Base-by-base conservation (phyloP, 2,797 vertebrate species). In the Choloepus didactylus region DNA sequence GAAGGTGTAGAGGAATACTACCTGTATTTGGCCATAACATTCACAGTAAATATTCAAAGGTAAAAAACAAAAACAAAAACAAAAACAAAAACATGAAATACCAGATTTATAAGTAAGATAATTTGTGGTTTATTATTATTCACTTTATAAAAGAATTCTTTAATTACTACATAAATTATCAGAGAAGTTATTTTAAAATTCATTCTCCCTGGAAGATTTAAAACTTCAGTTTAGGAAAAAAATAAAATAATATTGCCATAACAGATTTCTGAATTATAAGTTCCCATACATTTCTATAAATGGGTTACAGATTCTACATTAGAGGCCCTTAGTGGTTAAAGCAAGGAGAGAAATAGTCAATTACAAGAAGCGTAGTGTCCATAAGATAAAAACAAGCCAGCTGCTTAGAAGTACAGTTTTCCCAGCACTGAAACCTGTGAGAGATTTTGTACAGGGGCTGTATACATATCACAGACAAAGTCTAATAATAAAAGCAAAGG, bases 101-200 rank as follows among this genome's bases (percentile, higher is more conserved):
- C 46, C 25, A 79, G 25, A 72, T 59, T 75, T 41, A 35, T 29
- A 70, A 64, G 35, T 44, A n/a, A 87, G 29, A 38, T 62, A 19
- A 84, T 27, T 29, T 62, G 49, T 41, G 62, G 5, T 6, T 76
- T 64, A 21, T 44, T 73, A 62, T n/a, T 60, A 73, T 7, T 69
- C 62, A 35, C 49, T 76, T 56, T 67, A 72, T 76, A 31, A 93
- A 86, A 91, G 56, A 25, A 59, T 41, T 4, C 15, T 79, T 91
- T 73, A 29, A 60, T 81, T 81, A 54, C 29, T 95, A 18, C 38
- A 9, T 62, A 85, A 49, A 72, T 87, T 62, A 49, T 31, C 35
- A 25, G 49, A 77, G 23, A 80, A 79, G 73, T 87, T 38, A 49
- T 94, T 54, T 86, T 69, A 73, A 82, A 25, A 80, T 46, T 80